Evolutionary conservation across 2,888 invertebrate species (phyloP).

Genomic region (Cryptocephalus moraei): DNA sequence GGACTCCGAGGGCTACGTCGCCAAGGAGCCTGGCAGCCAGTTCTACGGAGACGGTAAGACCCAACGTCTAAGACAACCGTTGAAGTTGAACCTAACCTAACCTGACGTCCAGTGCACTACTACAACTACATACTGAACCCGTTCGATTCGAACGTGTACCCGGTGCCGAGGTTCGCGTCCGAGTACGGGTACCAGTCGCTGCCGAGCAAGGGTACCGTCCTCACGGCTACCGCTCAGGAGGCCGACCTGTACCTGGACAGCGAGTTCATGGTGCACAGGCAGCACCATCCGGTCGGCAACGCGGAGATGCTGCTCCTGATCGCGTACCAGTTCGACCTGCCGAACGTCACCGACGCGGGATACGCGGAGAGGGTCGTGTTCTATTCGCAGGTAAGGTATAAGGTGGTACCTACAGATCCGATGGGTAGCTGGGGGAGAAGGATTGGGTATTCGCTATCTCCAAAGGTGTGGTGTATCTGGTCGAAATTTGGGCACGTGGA

Average conservation of each 20-base stretch:
- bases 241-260: constrained; percentile 46
- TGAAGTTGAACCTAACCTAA: background rate
- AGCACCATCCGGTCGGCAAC: constrained; percentile 76
- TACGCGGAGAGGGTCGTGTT: constrained; percentile 64
- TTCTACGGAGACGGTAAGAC: constrained; percentile 74
- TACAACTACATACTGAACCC: constrained; percentile 77
- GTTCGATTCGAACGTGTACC: constrained; percentile 71
- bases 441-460: too few relatives aligned
- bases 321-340: constrained; percentile 49
- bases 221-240: constrained; percentile 44
- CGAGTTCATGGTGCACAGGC: constrained; percentile 63
- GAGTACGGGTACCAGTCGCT: constrained; percentile 94
- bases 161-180: constrained; percentile 78
- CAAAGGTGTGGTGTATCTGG: too few relatives aligned
- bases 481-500: too few relatives aligned
- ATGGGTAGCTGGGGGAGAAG: too few relatives aligned
- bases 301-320: constrained; percentile 52
- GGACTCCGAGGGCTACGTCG: constrained; percentile 65
- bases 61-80: background rate
- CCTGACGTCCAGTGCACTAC: constrained; percentile 58
- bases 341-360: constrained; percentile 38
- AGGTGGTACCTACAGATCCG: too few relatives aligned
- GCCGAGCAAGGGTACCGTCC: constrained; percentile 62
- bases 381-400: constrained; percentile 72
- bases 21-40: constrained; percentile 64